Base-by-base conservation (phyloP, 1,140 invertebrate species). In the Neodiprion fabricii region DNA sequence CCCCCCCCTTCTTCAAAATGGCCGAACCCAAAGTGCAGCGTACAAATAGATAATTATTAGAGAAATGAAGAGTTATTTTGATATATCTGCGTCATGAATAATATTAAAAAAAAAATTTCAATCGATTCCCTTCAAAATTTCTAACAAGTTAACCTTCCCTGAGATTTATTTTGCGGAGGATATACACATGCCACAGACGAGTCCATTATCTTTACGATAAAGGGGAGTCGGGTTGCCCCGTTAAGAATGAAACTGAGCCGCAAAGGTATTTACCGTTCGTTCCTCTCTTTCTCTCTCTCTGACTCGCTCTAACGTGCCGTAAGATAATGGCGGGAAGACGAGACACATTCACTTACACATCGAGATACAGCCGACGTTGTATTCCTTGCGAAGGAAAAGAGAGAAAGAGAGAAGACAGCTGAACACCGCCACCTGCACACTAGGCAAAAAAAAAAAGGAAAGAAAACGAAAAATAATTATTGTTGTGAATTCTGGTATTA, bases 321-420 rank as follows among this genome's bases (percentile, higher is more conserved):
- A 76, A 76, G 75, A 79, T 80, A 83, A 85, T 85, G 82, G 84
- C 85, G 84, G 82, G 85, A 85, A 85, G 74, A 61, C 68, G 77
- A 47, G 53, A 71, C 12, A 21, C 11, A 67, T 53, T 75, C 75
- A 79, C 77, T 72, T 61, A 73, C 68, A 23, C 14, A 74, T 79
- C 75, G 28, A 40, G 28, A 40, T 40, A 40, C 28, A 40, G 28
- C 28, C 28, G 28, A 5, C 28, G 28, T 76, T 76, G 74, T 66
- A 71, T 73, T 69, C 74, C 67, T 14, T 70, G 73, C 61, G 53
- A 48, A 3, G 28, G 5, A 49, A 11, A 72, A 47, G 50, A 76
- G 71, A 72, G 73, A 72, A 75, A 68, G 14, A 7, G 48, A 80
- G 69, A 69, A 76, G 79, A 76, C 67, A 79, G 28, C 28, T 40